These are phyloP conservation scores for Falco biarmicus DNA, from an alignment of 2,797 vertebrate species.

Conservation along the genomic window DNA sequence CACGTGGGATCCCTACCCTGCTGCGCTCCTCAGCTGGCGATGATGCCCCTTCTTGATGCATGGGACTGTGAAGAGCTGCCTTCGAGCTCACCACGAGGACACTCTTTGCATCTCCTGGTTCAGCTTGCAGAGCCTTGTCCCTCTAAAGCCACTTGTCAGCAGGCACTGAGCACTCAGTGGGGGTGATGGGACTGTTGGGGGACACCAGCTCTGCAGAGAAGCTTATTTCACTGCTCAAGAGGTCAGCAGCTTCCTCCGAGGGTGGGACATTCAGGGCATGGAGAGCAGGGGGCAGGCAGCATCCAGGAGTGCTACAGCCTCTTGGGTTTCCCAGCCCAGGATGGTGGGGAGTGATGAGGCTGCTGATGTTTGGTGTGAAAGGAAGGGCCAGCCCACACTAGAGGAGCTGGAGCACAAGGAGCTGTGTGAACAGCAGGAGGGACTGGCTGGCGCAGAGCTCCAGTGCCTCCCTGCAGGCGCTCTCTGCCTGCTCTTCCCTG, in stretches of 20 bases:
- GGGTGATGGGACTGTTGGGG: not conserved
- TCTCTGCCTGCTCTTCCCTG: not conserved
- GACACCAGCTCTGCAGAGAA: not conserved
- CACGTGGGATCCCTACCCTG: not conserved
- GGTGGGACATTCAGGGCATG: not conserved
- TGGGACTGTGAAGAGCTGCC: not conserved
- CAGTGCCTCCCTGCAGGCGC: not conserved
- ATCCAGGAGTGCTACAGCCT: not conserved
- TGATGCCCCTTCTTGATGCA: not conserved
- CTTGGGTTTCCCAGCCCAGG: accelerated
- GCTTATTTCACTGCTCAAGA: not conserved
- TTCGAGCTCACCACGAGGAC: accelerated
- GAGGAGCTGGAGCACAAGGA: not conserved
- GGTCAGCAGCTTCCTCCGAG: not conserved
- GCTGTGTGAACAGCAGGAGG: not conserved
- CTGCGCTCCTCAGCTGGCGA: not conserved
- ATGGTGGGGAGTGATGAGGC: accelerated
- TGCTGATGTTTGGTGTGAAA: accelerated
- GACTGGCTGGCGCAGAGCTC: not conserved
- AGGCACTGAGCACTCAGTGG: accelerated
- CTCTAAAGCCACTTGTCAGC: accelerated
- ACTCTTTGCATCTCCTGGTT: accelerated
- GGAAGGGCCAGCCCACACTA: accelerated
- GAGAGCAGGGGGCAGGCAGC: not conserved
- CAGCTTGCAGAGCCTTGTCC: accelerated